Conservation (phyloP, 2,113 vertebrate genomes). For the Numida meleagris region DNA sequence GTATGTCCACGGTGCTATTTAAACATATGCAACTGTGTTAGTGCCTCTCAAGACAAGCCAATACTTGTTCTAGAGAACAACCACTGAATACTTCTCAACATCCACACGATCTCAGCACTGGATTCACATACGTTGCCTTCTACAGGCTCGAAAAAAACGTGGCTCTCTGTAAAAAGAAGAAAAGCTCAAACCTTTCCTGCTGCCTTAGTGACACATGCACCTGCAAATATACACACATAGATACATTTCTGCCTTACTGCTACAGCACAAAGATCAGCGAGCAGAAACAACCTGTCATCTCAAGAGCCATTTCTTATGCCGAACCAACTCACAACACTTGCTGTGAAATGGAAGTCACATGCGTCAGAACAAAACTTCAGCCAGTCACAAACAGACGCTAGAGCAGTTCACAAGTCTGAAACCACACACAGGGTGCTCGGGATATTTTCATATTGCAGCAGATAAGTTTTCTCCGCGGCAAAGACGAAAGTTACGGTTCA, state of each 20-base stretch:
- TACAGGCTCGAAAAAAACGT: background rate
- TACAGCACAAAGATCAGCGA: background rate
- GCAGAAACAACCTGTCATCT: background rate
- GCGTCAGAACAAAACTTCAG: background rate
- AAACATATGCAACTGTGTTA: background rate
- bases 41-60: background rate
- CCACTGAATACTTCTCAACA: background rate
- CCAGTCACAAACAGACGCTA: background rate
- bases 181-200: background rate
- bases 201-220: fast-evolving
- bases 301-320: background rate
- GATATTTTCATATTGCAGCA: background rate
- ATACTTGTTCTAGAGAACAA: background rate
- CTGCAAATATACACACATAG: fast-evolving
- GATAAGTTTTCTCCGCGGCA: background rate
- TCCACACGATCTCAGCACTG: background rate
- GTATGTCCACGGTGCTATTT: background rate
- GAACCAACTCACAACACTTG: background rate
- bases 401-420: background rate
- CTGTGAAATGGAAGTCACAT: background rate
- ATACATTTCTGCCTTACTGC: background rate
- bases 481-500: background rate
- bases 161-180: background rate
- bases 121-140: background rate
- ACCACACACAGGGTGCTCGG: background rate